phyloP scores from a whole-genome alignment of 2,113 vertebrate species.

The Lampris incognitus region DNA sequence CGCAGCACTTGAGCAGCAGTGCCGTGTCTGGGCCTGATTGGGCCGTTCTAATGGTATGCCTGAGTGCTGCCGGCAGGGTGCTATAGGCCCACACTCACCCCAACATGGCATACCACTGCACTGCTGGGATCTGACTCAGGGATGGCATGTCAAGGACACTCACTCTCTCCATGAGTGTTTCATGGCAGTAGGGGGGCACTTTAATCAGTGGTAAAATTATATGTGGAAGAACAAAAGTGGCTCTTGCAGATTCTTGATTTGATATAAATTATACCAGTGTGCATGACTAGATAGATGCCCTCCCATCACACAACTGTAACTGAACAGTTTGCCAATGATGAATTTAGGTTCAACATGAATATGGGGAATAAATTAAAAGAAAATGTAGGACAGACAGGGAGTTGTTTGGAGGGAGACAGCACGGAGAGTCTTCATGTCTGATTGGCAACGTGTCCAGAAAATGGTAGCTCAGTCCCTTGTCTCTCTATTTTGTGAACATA shows the following conservation, averaged over 20 bases:
- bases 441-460: slow-evolving; percentile 22
- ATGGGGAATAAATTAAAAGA: slow-evolving; percentile 21
- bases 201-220: slow-evolving; percentile 47
- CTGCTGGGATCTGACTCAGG: slow-evolving; percentile 32
- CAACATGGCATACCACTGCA: slow-evolving; percentile 34
- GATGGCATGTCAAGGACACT: slow-evolving; percentile 49
- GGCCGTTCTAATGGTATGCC: slow-evolving; percentile 66
- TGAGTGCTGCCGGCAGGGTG: slow-evolving; percentile 60
- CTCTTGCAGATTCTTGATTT: slow-evolving; percentile 6
- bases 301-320: neutral
- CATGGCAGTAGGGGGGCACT: slow-evolving; percentile 11
- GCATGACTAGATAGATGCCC: neutral
- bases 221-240: slow-evolving; percentile 18
- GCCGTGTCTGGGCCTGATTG: slow-evolving; percentile 59
- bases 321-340: slow-evolving; percentile 20
- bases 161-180: slow-evolving; percentile 22
- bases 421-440: neutral
- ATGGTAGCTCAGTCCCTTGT: slow-evolving; percentile 44
- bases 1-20: slow-evolving; percentile 53
- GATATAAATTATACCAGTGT: slow-evolving; percentile 1
- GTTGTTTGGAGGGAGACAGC: neutral
- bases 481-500: slow-evolving; percentile 41
- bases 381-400: slow-evolving; percentile 6
- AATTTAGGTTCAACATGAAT: slow-evolving; percentile 4
- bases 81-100: slow-evolving; percentile 47